These are phyloP conservation scores for Lateolabrax maculatus DNA, from an alignment of 2,797 vertebrate genomes.

Conservation along the genomic window DNA sequence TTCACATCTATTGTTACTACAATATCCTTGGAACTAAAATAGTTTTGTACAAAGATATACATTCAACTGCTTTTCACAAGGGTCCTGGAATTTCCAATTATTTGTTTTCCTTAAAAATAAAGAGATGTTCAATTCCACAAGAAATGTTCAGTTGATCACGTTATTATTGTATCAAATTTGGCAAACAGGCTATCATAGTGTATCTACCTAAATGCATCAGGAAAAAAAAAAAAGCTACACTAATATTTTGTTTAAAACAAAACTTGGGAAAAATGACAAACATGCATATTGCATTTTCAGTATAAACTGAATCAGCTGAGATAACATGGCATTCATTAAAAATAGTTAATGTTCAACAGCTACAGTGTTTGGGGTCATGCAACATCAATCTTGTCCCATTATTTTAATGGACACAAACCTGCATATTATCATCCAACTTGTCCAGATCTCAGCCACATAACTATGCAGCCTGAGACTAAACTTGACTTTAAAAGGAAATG, in stretches of 20 bases:
- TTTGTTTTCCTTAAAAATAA: slow-evolving; percentile 78
- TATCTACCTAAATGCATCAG: slow-evolving; percentile 79
- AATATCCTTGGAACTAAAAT: slow-evolving; percentile 93
- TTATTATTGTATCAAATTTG: slow-evolving; percentile 82
- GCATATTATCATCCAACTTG: slow-evolving; percentile 59
- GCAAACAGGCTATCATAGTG: slow-evolving; percentile 85
- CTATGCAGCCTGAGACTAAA: slow-evolving; percentile 36
- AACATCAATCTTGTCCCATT: slow-evolving; percentile 68
- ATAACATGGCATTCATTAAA: slow-evolving; percentile 78
- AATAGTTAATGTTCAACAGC: slow-evolving; percentile 70
- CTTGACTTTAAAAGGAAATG: slow-evolving; percentile 37
- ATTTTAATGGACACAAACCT: slow-evolving; percentile 70
- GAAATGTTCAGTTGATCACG: slow-evolving; percentile 80
- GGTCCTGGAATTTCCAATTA: slow-evolving; percentile 81
- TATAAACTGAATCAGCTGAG: slow-evolving; percentile 72
- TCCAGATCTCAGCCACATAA: slow-evolving; percentile 40
- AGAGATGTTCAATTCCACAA: slow-evolving; percentile 82
- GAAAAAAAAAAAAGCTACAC: slow-evolving; percentile 64
- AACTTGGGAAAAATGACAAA: slow-evolving; percentile 71
- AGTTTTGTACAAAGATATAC: slow-evolving; percentile 95
- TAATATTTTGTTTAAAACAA: slow-evolving; percentile 78
- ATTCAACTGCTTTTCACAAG: slow-evolving; percentile 90
- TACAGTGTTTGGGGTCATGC: slow-evolving; percentile 78
- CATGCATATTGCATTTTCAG: slow-evolving; percentile 84
- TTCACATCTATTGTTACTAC: slow-evolving; percentile 94